Base-by-base conservation (phyloP, 2,113 vertebrate genomes). In the Macheiramphus alcinus region DNA sequence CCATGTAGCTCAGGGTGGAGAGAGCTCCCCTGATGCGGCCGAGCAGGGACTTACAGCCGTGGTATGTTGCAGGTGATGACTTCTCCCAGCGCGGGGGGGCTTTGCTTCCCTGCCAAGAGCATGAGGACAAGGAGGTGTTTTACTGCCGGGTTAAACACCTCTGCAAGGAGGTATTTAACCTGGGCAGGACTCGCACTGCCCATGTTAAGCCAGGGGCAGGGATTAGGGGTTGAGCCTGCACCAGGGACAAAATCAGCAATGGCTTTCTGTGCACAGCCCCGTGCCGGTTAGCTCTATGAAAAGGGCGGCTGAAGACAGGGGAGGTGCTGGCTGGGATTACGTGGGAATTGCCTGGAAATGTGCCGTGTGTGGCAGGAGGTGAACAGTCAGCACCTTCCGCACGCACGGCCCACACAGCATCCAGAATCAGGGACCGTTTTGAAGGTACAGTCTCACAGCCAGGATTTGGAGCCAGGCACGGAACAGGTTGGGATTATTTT, bases 21-120 rank as follows among this genome's bases (percentile, higher is more conserved):
- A 59, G n/a, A 3, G 2, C 7, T 45, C 10, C 14, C 16, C 1
- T 0, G 3, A 3, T 1, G 4, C 2, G 2, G 11, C 48, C 3
- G 21, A 62, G 47, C 6, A 23, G 9, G 56, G 47, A 63, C 11
- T 6, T 4, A 26, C 2, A 56, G 10, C 18, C 0, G 0, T 22
- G 61, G 26, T 18, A 40, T 0, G 6, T 18, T 9, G 6, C 6
- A 26, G 38, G 27, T 0, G 1, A 18, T 65, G 43, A 74, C 75
- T 80, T 70, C 58, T 73, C 21, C 31, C 4, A 0, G 34, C 1
- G 17, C 29, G 34, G 61, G 45, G 16, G 27, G 67, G 12, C 23
- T 91, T 75, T 75, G 7, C 43, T 72, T 65, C 38, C 26, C 6
- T 1, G 2, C 1, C 0, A 1, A 40, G 26, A 82, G 9, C 53